Evolutionary conservation across 2,888 invertebrate genomes (phyloP).

Genomic region (Syrphus vitripennis): DNA sequence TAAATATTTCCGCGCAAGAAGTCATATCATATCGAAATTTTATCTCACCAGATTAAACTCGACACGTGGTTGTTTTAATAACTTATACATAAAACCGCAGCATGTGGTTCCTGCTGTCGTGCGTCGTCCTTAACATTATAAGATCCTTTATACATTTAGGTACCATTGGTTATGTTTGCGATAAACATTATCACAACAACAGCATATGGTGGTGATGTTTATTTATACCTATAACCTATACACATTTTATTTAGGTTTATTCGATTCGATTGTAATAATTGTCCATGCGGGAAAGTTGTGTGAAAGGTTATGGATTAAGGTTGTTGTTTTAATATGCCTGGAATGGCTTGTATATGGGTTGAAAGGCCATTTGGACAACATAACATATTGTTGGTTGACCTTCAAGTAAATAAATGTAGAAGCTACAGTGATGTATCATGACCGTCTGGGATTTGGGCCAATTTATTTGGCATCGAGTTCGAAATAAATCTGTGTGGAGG

Average conservation of each 20-base stretch:
- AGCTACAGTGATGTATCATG: background rate
- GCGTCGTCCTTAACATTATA: background rate
- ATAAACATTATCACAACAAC: conserved; percentile 31
- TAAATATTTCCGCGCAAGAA: background rate
- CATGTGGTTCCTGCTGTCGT: background rate
- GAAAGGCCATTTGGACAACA: background rate
- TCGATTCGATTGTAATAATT: conserved; percentile 31
- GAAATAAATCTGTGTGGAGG: background rate
- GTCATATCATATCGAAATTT: background rate
- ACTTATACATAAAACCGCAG: background rate
- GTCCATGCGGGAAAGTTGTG: conserved; percentile 32
- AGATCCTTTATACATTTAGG: background rate
- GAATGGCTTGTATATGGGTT: background rate
- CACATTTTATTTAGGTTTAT: background rate
- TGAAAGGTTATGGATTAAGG: conserved; percentile 46
- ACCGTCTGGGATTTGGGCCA: background rate
- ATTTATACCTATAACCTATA: background rate
- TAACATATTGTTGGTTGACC: conserved; percentile 41
- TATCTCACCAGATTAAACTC: conserved; percentile 2
- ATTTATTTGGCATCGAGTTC: conserved; percentile 42
- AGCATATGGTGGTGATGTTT: conserved; percentile 21
- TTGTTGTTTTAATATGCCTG: conserved; percentile 20
- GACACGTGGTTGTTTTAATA: background rate
- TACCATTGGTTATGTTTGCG: conserved; percentile 4
- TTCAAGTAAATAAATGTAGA: conserved; percentile 7